These are phyloP conservation scores for Scrobipalpa costella DNA, from an alignment of 2,888 invertebrate species.

Conservation along the genomic window DNA sequence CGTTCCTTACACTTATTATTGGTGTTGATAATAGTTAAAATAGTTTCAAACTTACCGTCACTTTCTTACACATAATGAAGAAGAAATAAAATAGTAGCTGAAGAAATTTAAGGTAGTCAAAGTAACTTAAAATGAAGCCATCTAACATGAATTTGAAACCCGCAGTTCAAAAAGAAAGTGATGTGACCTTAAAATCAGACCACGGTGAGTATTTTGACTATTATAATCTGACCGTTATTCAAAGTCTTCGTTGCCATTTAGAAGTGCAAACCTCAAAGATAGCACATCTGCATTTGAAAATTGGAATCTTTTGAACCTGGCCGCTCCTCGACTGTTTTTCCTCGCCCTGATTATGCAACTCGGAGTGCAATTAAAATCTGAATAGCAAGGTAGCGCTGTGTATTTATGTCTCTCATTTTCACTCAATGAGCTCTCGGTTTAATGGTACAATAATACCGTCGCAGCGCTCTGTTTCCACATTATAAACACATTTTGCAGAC, in stretches of 20 bases:
- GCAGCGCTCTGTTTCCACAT: slow-evolving; percentile 3
- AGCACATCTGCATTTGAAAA: slow-evolving; percentile 19
- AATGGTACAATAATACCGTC: slow-evolving; percentile 18
- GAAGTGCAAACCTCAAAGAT: not conserved
- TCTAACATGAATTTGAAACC: too few relatives aligned
- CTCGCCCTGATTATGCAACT: slow-evolving; percentile 16
- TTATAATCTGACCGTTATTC: not conserved
- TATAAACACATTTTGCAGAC: slow-evolving; percentile 10
- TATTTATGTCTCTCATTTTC: slow-evolving; percentile 14
- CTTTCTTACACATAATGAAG: too few relatives aligned
- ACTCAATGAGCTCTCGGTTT: slow-evolving; percentile 20
- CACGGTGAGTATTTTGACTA: too few relatives aligned
- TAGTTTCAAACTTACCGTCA: too few relatives aligned
- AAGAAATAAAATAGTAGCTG: too few relatives aligned
- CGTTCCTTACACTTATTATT: too few relatives aligned
- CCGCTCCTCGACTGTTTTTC: slow-evolving; percentile 12
- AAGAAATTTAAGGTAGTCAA: too few relatives aligned
- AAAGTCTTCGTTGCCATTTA: not conserved
- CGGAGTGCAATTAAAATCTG: slow-evolving; percentile 22
- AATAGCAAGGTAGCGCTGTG: slow-evolving; percentile 19
- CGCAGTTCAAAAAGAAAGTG: too few relatives aligned
- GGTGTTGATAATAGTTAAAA: too few relatives aligned
- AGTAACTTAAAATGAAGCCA: too few relatives aligned
- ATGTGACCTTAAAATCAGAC: too few relatives aligned
- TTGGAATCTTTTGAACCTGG: slow-evolving; percentile 23